These are phyloP conservation scores for Archips xylosteana DNA, from an alignment of 2,888 invertebrate species.

Conservation along the genomic window DNA sequence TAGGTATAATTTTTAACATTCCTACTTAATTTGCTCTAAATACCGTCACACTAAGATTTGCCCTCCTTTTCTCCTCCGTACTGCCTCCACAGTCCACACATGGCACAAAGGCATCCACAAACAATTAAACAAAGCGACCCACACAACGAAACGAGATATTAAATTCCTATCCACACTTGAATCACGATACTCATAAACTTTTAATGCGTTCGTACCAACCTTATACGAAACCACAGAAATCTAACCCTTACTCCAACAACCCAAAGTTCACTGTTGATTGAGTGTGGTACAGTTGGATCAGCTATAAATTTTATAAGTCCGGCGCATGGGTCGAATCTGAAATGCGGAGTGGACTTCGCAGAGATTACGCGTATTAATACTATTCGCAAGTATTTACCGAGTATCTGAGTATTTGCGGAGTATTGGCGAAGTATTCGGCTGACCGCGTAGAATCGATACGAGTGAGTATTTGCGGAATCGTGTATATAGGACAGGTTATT, in stretches of 20 bases:
- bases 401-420: conserved; percentile 14
- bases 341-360: conserved; percentile 68
- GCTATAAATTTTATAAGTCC: conserved; percentile 85
- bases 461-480: conserved; percentile 14
- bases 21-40: too few relatives aligned
- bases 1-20: too few relatives aligned
- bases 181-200: conserved; percentile 69
- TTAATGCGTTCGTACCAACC: conserved; percentile 50
- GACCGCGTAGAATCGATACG: conserved; percentile 27
- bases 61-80: not conserved
- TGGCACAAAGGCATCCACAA: conserved; percentile 33
- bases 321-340: conserved; percentile 70
- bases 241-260: not conserved
- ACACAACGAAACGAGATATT: conserved; percentile 62
- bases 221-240: conserved; percentile 3
- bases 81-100: not conserved
- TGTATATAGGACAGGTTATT: not conserved
- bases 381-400: conserved; percentile 17
- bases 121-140: conserved; percentile 44
- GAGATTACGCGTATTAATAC: conserved; percentile 74
- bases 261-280: conserved; percentile 9
- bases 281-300: conserved; percentile 76
- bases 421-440: conserved; percentile 6
- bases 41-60: too few relatives aligned
- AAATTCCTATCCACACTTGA: conserved; percentile 67